Percentiles rank a stretch among this genome's conserved stretches.
These are phyloP conservation scores for Euschistus heros DNA, from an alignment of 1,140 invertebrate genomes.

Conservation along the genomic window DNA sequence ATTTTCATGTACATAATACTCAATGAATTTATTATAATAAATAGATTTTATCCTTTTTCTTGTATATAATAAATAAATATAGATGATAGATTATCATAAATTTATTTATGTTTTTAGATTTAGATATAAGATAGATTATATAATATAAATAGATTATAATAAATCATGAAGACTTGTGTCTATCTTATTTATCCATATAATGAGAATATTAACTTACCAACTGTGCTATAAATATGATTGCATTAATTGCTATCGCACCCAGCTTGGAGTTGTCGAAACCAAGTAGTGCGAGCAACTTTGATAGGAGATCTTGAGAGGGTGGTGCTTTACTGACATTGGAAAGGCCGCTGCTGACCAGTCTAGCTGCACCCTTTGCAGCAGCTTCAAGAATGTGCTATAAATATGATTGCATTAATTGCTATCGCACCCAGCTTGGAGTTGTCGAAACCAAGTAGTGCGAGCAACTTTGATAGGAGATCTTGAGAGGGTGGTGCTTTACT, in stretches of 20 bases:
- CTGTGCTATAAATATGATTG: conserved; percentile 69
- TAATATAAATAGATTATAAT: too few relatives aligned
- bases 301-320: conserved; percentile 41
- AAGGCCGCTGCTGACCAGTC: conserved; percentile 14
- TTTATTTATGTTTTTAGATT: too few relatives aligned
- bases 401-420: conserved; percentile 66
- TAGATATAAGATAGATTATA: too few relatives aligned
- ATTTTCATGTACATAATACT: too few relatives aligned
- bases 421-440: conserved; percentile 61
- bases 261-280: conserved; percentile 62
- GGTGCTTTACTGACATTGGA: neutral
- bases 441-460: conserved; percentile 61
- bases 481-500: conserved; percentile 18
- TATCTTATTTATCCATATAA: too few relatives aligned
- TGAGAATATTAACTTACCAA: conserved; percentile 55
- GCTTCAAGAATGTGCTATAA: conserved; percentile 51
- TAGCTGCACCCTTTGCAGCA: conserved; percentile 13
- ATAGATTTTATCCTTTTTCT: too few relatives aligned
- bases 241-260: conserved; percentile 66
- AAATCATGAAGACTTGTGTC: too few relatives aligned
- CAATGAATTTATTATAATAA: too few relatives aligned
- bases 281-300: conserved; percentile 57
- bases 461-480: conserved; percentile 53
- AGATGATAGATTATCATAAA: too few relatives aligned
- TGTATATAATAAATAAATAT: too few relatives aligned